Percentiles rank a stretch among this genome's conserved stretches.
Conservation (phyloP, 2,797 vertebrate species). For the Okamejei kenojei region DNA sequence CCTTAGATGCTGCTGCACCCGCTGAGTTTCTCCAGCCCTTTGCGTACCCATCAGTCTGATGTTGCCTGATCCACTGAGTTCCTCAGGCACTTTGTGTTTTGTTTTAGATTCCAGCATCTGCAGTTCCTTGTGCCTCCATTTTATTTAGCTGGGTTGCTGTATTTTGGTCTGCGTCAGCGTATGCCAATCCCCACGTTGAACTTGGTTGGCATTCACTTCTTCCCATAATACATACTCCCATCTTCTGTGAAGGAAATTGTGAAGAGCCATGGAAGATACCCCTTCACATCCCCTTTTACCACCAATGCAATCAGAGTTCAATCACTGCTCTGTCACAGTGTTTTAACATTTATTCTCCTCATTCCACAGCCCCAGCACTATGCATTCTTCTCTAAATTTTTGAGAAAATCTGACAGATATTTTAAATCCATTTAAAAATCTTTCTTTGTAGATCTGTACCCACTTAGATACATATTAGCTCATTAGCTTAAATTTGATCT, state of each 20-base stretch:
- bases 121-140: too few species aligned
- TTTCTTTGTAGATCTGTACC: neutral
- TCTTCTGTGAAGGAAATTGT: neutral
- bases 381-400: neutral
- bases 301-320: neutral
- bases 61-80: too few species aligned
- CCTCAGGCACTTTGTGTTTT: too few species aligned
- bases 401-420: neutral
- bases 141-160: neutral
- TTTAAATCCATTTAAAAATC: neutral
- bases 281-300: neutral
- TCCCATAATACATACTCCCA: neutral
- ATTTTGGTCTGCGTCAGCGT: neutral
- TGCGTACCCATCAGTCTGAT: too few species aligned
- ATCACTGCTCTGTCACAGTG: neutral
- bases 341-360: neutral
- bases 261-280: neutral
- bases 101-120: too few species aligned
- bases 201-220: neutral
- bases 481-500: neutral
- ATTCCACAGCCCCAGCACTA: too few species aligned
- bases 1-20: too few species aligned
- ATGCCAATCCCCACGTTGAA: neutral
- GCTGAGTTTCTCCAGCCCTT: too few species aligned
- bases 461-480: neutral